Percentiles rank a stretch among this genome's conserved stretches.
These are phyloP conservation scores for Laodelphax striatellus DNA, from an alignment of 1,140 invertebrate species.

Conservation along the genomic window DNA sequence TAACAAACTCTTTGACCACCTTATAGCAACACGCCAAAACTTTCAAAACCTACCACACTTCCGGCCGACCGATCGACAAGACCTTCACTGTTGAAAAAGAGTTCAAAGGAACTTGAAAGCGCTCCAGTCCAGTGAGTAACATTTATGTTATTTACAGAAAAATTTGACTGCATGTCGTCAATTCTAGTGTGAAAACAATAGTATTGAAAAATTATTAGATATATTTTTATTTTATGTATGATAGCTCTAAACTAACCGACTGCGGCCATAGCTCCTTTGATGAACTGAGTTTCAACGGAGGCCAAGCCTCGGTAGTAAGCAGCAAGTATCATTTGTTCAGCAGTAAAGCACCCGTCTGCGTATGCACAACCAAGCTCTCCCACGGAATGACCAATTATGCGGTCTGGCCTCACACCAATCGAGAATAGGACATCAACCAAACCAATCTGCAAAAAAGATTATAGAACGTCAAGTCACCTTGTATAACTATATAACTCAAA, in stretches of 20 bases:
- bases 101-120: too few relatives aligned
- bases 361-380: slow-evolving; percentile 74
- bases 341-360: slow-evolving; percentile 66
- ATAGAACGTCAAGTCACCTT: too few relatives aligned
- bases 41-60: too few relatives aligned
- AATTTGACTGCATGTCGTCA: too few relatives aligned
- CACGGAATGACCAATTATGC: slow-evolving; percentile 69
- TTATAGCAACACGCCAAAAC: too few relatives aligned
- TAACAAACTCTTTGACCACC: too few relatives aligned
- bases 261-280: slow-evolving; percentile 74
- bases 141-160: too few relatives aligned
- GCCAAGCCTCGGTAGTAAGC: slow-evolving; percentile 78
- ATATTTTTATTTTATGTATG: background rate
- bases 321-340: slow-evolving; percentile 63
- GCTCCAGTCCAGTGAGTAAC: too few relatives aligned
- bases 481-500: too few relatives aligned
- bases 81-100: too few relatives aligned
- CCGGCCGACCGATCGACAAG: too few relatives aligned
- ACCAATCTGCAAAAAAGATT: slow-evolving; percentile 43
- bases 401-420: slow-evolving; percentile 54
- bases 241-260: slow-evolving; percentile 36
- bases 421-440: slow-evolving; percentile 55
- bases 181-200: too few relatives aligned
- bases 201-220: background rate
- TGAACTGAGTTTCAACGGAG: slow-evolving; percentile 63